Evolutionary conservation across 2,113 vertebrate genomes (phyloP), one percentile per base, ranked within the genome.

Genomic region (Rhineura floridana): DNA sequence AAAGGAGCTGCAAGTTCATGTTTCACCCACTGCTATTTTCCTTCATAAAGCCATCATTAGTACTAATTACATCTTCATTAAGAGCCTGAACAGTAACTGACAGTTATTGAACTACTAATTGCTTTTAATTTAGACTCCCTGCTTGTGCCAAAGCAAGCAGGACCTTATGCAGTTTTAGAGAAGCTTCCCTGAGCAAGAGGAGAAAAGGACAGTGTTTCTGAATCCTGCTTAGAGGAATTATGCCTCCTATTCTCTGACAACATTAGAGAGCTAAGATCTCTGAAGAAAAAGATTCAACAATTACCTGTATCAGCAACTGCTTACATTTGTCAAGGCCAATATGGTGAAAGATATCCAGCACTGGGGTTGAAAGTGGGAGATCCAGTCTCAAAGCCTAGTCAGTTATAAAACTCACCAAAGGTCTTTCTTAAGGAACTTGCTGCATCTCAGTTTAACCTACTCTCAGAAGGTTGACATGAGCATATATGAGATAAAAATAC

Each of bases 41-140:
- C 59, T 90, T 96, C 90, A 39, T 86, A 90, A 95, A 93, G 91
- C 78, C 84, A 91, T 94, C 93, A 95, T 96, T 94, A 95, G 89
- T 88, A 93, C 83, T 93, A 96, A 97, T 92, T 95, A 93, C 88
- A 95, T 94, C 93, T 91, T 96, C 93, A 94, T 92, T 93, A 85
- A 88, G 90, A 89, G 91, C 92, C 80, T 76, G 80, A 88, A 83
- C 91, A 96, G 93, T 84, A 3, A 46, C 89, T 95, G 93, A 86
- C 95, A 93, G 91, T 93, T 92, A 95, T 88, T 95, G 87, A 91
- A 89, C 86, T 89, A 84, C 82, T 25, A 65, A 90, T 89, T 95
- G 79, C 93, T 93, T 96, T 95, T 93, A 94, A 91, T 91, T 92
- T 91, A 93, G 88, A 84, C 89, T 94, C 91, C 87, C 59, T 93